Conservation (phyloP, 2,113 vertebrate genomes). For the Trichechus manatus region DNA sequence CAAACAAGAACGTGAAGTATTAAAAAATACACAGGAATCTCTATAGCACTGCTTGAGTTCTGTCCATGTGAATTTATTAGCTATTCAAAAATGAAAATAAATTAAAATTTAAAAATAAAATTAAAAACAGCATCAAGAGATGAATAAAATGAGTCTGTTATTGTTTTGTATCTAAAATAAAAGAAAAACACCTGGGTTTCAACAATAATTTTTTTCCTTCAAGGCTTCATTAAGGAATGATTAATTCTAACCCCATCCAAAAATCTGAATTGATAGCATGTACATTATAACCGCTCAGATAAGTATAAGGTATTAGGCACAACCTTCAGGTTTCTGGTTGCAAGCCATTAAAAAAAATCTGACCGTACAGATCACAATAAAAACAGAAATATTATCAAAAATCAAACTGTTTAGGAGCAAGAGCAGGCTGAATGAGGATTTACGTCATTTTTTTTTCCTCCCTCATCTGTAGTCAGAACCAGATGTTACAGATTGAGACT, state of each 20-base stretch:
- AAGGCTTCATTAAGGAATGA: not conserved
- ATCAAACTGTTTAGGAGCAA: constrained; percentile 49
- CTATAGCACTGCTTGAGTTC: not conserved
- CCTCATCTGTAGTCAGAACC: constrained; percentile 54
- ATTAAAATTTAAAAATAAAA: constrained; percentile 45
- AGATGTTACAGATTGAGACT: constrained; percentile 65
- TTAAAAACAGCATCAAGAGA: not conserved
- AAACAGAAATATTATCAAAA: constrained; percentile 68
- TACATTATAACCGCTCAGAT: not conserved
- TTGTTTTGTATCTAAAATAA: constrained; percentile 11
- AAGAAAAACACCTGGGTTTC: not conserved
- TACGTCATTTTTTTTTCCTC: not conserved
- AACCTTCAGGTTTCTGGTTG: not conserved
- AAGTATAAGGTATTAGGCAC: not conserved
- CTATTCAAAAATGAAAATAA: constrained; percentile 23
- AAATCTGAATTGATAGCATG: not conserved
- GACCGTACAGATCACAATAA: constrained; percentile 49
- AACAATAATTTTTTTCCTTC: constrained; percentile 20
- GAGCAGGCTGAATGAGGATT: constrained; percentile 23
- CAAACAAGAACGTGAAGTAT: not conserved
- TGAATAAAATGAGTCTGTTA: not conserved
- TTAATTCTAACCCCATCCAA: constrained; percentile 26
- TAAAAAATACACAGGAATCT: not conserved
- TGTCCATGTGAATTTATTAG: not conserved
- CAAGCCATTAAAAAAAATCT: constrained; percentile 65